phyloP scores from a whole-genome alignment of 2,797 vertebrate species.

The Protosalanx chinensis region DNA sequence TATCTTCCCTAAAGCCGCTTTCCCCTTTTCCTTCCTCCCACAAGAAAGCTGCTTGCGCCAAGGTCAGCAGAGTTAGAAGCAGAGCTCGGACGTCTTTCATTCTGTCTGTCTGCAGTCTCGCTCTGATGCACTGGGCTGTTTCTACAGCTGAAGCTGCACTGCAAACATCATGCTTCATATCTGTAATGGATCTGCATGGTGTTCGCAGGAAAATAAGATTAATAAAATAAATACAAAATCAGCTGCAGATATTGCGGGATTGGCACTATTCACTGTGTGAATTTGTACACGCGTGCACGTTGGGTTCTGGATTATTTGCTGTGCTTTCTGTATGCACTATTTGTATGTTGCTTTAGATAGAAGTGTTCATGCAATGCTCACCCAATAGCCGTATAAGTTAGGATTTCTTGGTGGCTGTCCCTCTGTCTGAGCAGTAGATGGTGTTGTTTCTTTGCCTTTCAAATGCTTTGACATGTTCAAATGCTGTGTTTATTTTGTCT shows the following conservation, averaged over 20 bases:
- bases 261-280: not conserved
- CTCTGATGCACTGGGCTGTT: not conserved
- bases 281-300: not conserved
- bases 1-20: not conserved
- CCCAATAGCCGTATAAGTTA: too few relatives aligned
- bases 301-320: not conserved
- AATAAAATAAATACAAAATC: not conserved
- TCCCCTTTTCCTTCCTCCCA: not conserved
- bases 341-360: too few relatives aligned
- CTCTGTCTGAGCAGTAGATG: slow-evolving; percentile 61
- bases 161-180: not conserved
- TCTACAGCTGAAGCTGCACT: not conserved
- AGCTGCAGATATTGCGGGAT: not conserved
- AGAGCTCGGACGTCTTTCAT: not conserved
- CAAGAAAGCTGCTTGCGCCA: not conserved
- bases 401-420: slow-evolving; percentile 41
- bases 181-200: not conserved
- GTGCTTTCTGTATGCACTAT: not conserved
- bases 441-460: slow-evolving; percentile 64
- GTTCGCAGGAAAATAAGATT: not conserved
- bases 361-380: too few relatives aligned
- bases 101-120: too few relatives aligned
- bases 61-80: not conserved
- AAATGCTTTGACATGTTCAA: slow-evolving; percentile 40
- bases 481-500: slow-evolving; percentile 32